Percentiles rank a stretch among this genome's conserved stretches.
Conservation (phyloP, 2,888 invertebrate species). For the Leucophenga montana region DNA sequence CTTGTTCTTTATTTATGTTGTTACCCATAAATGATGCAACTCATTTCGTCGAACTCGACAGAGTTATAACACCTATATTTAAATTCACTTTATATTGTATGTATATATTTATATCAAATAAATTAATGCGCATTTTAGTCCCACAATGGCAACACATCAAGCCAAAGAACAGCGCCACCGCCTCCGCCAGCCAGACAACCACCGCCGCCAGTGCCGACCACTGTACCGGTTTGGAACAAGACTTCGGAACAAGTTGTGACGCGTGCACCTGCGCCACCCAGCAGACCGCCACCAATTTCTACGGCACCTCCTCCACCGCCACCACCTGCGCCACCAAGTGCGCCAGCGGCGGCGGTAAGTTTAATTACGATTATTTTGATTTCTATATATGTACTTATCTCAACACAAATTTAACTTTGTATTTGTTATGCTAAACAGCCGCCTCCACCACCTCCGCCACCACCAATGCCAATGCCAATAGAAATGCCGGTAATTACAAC, state of each 20-base stretch:
- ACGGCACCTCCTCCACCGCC: constrained; percentile 56
- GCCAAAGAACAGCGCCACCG: constrained; percentile 69
- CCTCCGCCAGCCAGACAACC: constrained; percentile 75
- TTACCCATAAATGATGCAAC: too few relatives aligned
- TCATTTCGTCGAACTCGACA: too few relatives aligned
- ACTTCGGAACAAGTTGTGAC: constrained; percentile 32
- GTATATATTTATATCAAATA: background rate
- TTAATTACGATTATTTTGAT: background rate
- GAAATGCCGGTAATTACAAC: constrained; percentile 60
- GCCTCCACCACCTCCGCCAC: constrained; percentile 71
- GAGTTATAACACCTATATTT: too few relatives aligned
- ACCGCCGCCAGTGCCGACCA: constrained; percentile 78
- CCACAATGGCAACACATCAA: constrained; percentile 62
- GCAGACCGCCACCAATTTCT: constrained; percentile 71
- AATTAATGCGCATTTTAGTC: constrained; percentile 40
- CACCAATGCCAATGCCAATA: constrained; percentile 72
- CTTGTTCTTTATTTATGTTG: too few relatives aligned
- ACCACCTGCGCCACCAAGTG: constrained; percentile 56
- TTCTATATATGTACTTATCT: background rate
- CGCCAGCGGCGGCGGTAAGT: constrained; percentile 60
- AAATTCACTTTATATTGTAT: too few relatives aligned
- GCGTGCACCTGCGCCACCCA: constrained; percentile 70
- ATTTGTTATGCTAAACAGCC: constrained; percentile 48
- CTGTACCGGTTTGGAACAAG: constrained; percentile 62
- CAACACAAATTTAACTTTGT: background rate